Base-by-base conservation (phyloP, 2,888 invertebrate species). In the Leucophora obtusa region DNA sequence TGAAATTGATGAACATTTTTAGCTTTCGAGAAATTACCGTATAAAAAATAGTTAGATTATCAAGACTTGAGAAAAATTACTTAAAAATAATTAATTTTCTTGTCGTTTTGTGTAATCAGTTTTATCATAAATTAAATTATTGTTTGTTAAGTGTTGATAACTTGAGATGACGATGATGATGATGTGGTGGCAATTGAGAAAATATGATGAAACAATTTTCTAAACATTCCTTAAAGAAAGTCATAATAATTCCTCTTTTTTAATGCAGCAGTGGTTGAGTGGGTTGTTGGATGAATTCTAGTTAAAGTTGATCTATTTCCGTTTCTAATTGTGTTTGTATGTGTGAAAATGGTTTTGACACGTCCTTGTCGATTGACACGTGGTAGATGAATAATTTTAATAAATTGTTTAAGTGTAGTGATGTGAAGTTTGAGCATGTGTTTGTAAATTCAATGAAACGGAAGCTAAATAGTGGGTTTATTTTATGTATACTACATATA, bases 291-390 rank as follows among this genome's bases (percentile, higher is more conserved):
- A 10, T 38, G 11, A 11, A 5, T 38, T 10, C 11, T 38, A 38
- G 10, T 38, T 38, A 38, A 68, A 60, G 66, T 78, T 77, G 72
- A 77, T 76, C 76, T 77, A 77, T 77, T 77, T 73, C 17, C 60
- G 35, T 56, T 58, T 59, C 62, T 77, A 81, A 81, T 77, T 77
- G 73, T 28, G 28, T 28, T 6, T 28, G 21, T 76, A 9, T 38
- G 66, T 50, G 53, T 38, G 47, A 38, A 28, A 77, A 73, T 81
- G 81, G 73, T 60, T 77, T 81, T 81, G 81, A 73, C 81, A 81
- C 77, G 81, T 81, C 81, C 76, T 81, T 81, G 77, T 73, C 60
- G 17, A 72, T 76, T 80, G 80, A 69, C 72, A 65, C 72, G 76
- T 80, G 76, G 69, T 53, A 69, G 68, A 59, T 63, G 60, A 76